Percentiles rank a stretch among this genome's conserved stretches.
Conservation (phyloP, 2,113 vertebrate genomes). For the Dipodomys stephensi region DNA sequence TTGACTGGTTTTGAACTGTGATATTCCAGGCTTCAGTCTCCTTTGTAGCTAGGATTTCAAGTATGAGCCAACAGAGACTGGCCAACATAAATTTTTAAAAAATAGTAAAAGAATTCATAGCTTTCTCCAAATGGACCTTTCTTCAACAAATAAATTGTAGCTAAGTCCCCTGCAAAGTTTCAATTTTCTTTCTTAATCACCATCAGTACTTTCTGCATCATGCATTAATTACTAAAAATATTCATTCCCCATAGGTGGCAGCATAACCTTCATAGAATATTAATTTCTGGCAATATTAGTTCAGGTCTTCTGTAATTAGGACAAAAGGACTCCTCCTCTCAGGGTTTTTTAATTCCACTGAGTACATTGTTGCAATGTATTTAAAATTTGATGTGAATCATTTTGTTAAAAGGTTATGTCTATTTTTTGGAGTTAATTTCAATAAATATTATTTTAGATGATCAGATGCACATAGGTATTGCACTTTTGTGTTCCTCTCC, state of each 20-base stretch:
- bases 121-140: slow-evolving; percentile 54
- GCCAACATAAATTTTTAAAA: neutral
- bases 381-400: neutral
- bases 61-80: too few species aligned
- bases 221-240: slow-evolving; percentile 67
- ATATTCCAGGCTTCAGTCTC: too few species aligned
- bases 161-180: slow-evolving; percentile 62
- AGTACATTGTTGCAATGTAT: slow-evolving; percentile 24
- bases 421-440: too few species aligned
- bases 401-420: too few species aligned
- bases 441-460: too few species aligned
- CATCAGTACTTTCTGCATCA: slow-evolving; percentile 66
- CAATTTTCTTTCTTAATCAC: slow-evolving; percentile 64
- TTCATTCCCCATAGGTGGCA: slow-evolving; percentile 65
- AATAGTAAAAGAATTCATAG: neutral
- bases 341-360: neutral
- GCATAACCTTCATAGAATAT: slow-evolving; percentile 51
- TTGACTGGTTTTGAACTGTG: too few species aligned
- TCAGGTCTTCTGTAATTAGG: slow-evolving; percentile 25
- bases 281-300: slow-evolving; percentile 10
- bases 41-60: too few species aligned
- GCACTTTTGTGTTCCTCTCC: too few species aligned
- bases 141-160: slow-evolving; percentile 54
- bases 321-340: neutral
- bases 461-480: too few species aligned